Percentiles rank a stretch among this genome's conserved stretches.
Evolutionary conservation across 1,140 invertebrate species (phyloP).

Genomic region (Trachymyrmex cornetzi): DNA sequence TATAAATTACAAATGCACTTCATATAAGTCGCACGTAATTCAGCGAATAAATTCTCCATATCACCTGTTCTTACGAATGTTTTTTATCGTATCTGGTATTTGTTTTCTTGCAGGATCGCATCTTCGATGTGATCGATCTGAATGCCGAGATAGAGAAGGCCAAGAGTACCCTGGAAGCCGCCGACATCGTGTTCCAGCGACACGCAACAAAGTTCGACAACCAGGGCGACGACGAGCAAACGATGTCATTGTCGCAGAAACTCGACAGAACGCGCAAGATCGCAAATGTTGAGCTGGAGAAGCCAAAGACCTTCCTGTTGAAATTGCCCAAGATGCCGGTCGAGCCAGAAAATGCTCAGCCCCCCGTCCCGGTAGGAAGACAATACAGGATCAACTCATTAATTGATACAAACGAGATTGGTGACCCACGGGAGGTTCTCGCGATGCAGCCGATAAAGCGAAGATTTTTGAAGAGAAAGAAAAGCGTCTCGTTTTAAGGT

Average conservation of each 20-base stretch:
- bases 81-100: neutral
- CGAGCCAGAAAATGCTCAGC: conserved; percentile 55
- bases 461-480: conserved; percentile 81
- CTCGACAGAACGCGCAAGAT: conserved; percentile 79
- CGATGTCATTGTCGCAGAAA: conserved; percentile 74
- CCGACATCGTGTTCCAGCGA: conserved; percentile 80
- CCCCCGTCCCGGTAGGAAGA: conserved; percentile 2
- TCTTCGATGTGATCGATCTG: conserved; percentile 85
- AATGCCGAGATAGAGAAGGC: conserved; percentile 84
- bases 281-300: conserved; percentile 66
- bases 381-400: conserved; percentile 76
- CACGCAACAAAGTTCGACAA: conserved; percentile 85
- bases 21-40: neutral
- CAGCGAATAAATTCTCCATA: neutral
- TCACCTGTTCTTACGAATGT: no score
- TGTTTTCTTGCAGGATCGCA: conserved; percentile 78
- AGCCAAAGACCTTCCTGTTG: conserved; percentile 68
- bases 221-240: conserved; percentile 66
- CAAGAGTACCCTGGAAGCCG: conserved; percentile 80
- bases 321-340: conserved; percentile 80
- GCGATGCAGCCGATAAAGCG: conserved; percentile 71
- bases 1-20: neutral
- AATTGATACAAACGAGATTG: conserved; percentile 71
- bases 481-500: conserved; percentile 81
- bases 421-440: conserved; percentile 61